Evolutionary conservation across 2,113 vertebrate genomes (phyloP), one percentile per base, ranked within the genome.

Genomic region (Rissa tridactyla): DNA sequence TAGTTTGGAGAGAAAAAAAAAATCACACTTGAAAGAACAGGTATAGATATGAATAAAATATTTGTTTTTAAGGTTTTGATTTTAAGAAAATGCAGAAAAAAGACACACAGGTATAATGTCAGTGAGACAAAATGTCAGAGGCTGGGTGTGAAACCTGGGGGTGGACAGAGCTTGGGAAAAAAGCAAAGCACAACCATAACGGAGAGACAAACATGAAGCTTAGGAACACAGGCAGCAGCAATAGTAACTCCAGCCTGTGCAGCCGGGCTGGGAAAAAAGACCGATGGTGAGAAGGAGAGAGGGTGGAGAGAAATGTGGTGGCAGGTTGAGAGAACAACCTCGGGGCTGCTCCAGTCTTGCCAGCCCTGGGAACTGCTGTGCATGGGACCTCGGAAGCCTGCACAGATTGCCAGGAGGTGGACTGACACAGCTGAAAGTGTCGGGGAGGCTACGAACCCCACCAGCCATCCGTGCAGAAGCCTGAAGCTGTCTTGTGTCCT

Each of bases 271-370:
- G 18, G 8, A 36, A 62, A 62, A 26, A 68, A 34, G 15, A 5
- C 2, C 42, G 9, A 30, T 18, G 22, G 17, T 46, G 38, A 51
- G 13, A 15, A 61, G 16, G 46, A 29, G 9, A 57, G 5, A 46
- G 7, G 5, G 9, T 6, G 16, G 21, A 57, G 9, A 17, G 17
- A 72, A 55, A 61, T 13, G 18, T 0, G 0, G 6, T 27, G 23
- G 44, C 22, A n/a, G 27, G 13, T 46, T n/a, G 18, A 38, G 12
- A n/a, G 40, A 17, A 66, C 46, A 79, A 32, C 38, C 1, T 1
- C 1, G 1, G 17, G 14, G 4, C 19, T 40, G 23, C 13, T 47
- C 15, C n/a, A 36, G 23, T 16, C 5, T 26, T 40, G 17, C 14
- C 52, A 36, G 6, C 20, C 14, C n/a, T 6, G 11, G 26, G 30